Evolutionary conservation across 2,113 vertebrate species (phyloP), one percentile per base, ranked within the genome.

Genomic region (Tympanuchus pallidicinctus): DNA sequence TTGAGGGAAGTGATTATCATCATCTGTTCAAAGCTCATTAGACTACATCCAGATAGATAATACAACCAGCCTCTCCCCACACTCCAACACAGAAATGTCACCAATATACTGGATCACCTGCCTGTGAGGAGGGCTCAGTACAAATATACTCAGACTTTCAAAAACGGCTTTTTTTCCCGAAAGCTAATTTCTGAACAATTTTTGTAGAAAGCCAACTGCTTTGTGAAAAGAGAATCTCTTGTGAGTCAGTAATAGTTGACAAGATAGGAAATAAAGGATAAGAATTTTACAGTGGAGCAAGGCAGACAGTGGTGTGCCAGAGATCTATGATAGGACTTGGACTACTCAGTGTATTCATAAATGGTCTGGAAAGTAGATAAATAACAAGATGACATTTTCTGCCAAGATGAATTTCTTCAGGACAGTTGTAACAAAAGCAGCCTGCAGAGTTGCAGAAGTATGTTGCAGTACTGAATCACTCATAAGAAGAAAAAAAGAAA

Each of bases 351-450:
- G 60, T 20, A 63, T 48, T 85, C 60, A 73, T n/a, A 85, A 94
- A 54, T 32, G 48, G 66, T 40, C 78, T 79, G 67, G 82, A 91
- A 92, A 82, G 91, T 36, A 91, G 93, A 89, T 54, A 82, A 94
- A 88, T 9, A 79, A 59, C 48, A 73, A 76, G 74, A 91, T 79
- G 82, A 80, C 71, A 92, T 85, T 69, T 89, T 54, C 71, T 87
- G 84, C 70, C 93, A 94, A 77, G 56, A 89, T 47, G 1, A 60
- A 72, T 89, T 93, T 93, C 81, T 82, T 85, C 82, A 66, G 81
- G 82, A 76, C 32, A 69, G 63, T 24, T 48, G 71, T 82, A 91
- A 89, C 52, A 66, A 79, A 89, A 90, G 52, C 79, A 94, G 87
- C 34, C 74, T 61, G 71, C 1, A 0, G 79, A 89, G 48, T 54